Conservation (phyloP, 92 coral and sea anemone species). For the Montipora capitata region DNA sequence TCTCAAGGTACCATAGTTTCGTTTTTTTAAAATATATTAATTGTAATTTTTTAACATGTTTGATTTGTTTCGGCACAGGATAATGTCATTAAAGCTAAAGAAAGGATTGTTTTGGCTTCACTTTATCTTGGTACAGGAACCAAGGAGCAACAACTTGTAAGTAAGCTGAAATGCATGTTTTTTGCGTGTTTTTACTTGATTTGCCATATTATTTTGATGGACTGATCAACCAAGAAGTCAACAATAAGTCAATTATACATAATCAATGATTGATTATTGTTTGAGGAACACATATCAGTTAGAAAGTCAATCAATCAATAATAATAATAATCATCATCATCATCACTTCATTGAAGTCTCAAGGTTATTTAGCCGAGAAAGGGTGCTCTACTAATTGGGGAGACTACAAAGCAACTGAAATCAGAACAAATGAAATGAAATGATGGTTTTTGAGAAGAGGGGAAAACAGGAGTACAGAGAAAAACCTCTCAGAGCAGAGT, state of each 20-base stretch:
- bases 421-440: too few species aligned
- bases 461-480: too few species aligned
- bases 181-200: too few species aligned
- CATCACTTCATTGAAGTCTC: too few species aligned
- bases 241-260: background rate
- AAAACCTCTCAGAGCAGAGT: too few species aligned
- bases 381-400: too few species aligned
- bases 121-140: slow-evolving; percentile 94
- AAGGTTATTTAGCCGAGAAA: too few species aligned
- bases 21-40: background rate
- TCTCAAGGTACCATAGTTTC: slow-evolving; percentile 75
- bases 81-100: slow-evolving; percentile 84
- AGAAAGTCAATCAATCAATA: background rate
- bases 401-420: too few species aligned
- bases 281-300: background rate
- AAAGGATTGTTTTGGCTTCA: slow-evolving; percentile 91
- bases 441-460: too few species aligned
- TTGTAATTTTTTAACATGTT: background rate
- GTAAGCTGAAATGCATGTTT: background rate
- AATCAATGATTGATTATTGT: background rate
- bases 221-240: background rate
- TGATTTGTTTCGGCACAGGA: background rate
- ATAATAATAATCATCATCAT: too few species aligned
- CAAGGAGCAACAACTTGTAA: slow-evolving; percentile 91
- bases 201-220: background rate